These are phyloP conservation scores for Manis pentadactyla DNA, from an alignment of 2,797 vertebrate genomes.

Conservation along the genomic window DNA sequence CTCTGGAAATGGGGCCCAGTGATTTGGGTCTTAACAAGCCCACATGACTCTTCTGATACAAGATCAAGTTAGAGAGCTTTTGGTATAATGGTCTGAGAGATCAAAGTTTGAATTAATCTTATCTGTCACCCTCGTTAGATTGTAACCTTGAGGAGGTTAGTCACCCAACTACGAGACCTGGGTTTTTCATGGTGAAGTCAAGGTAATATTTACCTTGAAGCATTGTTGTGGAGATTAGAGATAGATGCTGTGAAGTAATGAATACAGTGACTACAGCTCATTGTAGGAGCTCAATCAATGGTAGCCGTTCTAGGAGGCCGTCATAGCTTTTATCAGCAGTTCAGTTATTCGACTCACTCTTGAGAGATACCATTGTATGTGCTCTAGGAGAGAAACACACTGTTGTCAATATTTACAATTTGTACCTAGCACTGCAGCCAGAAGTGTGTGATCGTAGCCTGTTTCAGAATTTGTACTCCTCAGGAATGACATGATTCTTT, in stretches of 20 bases:
- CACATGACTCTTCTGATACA: neutral
- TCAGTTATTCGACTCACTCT: neutral
- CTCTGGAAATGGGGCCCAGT: no score
- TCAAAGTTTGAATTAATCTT: conserved; percentile 19
- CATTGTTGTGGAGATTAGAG: neutral
- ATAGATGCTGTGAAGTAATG: neutral
- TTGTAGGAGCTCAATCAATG: neutral
- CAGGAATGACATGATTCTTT: neutral
- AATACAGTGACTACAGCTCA: neutral
- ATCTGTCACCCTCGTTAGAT: neutral
- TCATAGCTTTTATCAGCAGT: neutral
- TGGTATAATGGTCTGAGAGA: neutral
- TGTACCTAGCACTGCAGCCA: neutral
- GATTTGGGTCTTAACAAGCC: neutral
- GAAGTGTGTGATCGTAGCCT: neutral
- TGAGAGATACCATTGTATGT: neutral
- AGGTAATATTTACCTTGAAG: neutral
- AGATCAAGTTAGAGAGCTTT: neutral
- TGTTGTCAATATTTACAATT: conserved; percentile 29
- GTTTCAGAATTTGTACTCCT: neutral
- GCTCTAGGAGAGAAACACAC: neutral
- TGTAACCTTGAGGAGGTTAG: neutral
- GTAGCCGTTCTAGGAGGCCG: neutral
- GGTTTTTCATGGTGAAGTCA: neutral
- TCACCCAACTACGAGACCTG: neutral